Base-by-base conservation (phyloP, 2,113 vertebrate species). In the Triplophysa siluroides region DNA sequence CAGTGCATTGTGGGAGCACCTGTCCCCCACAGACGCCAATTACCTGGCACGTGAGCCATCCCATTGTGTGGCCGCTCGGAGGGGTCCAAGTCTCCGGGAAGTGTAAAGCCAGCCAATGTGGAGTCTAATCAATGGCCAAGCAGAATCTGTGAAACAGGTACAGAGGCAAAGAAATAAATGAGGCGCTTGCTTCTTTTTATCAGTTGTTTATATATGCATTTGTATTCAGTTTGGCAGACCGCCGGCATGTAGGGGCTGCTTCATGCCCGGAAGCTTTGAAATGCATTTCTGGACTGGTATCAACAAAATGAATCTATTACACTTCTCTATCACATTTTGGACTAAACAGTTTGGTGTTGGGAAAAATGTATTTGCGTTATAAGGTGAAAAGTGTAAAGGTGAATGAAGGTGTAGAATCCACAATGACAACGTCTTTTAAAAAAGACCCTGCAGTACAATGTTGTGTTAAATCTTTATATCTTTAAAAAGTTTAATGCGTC, bases 1-100 rank as follows among this genome's bases (percentile, higher is more conserved):
- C 38, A 11, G 45, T 86, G 88, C 82, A 88, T 91, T 92, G 90
- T 90, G 84, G 80, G 88, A 85, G 88, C 87, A 88, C 89, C 90
- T 90, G 90, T 90, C 85, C 88, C 88, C 84, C 83, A 86, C 83
- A 88, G 90, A 91, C 86, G 78, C 88, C 88, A 92, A 92, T 93
- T 91, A 92, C 90, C 88, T 92, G 89, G 60, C 88, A 84, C 81
- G 81, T 86, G 33, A 88, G 83, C 84, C 87, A 83, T 52, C 29
- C 50, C 67, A 64, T 82, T 84, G 79, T 76, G 65, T 45, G 45
- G 61, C 23, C 21, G 16, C 61, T 63, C 47, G 21, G n/a, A 71
- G 8, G 66, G 41, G 29, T 58, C 45, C 66, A 3, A 14, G 61
- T 21, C 33, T 66, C 58, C 19, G 60, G 43, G 45, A 58, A 76